Conservation (phyloP, 37 sponge, comb jelly and placozoan genomes). For the Ephydatia muelleri region DNA sequence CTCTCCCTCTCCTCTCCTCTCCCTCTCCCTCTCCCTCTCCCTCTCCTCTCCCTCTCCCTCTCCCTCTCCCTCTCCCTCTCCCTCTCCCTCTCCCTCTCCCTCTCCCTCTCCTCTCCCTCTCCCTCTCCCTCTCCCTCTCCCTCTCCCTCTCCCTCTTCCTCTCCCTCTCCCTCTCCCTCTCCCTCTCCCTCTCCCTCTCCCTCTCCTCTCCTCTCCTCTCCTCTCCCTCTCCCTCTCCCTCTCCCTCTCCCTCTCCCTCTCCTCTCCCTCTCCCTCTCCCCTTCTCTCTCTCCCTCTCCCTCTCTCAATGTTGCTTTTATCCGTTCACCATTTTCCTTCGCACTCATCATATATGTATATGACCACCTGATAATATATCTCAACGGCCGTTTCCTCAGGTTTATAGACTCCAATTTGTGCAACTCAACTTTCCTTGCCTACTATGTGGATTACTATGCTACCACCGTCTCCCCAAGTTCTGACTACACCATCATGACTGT, state of each 20-base stretch:
- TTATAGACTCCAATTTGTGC: background rate
- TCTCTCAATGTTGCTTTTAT: background rate
- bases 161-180: no score
- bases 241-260: background rate
- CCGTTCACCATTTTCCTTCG: background rate
- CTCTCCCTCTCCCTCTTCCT: no score
- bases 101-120: background rate
- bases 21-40: no score
- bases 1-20: no score
- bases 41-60: background rate
- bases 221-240: no score
- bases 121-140: no score
- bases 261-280: background rate
- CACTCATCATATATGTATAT: no score
- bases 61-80: background rate
- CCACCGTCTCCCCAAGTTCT: background rate
- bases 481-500: constrained; percentile 18
- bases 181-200: no score
- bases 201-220: no score
- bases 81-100: background rate
- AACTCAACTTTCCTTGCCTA: constrained; percentile 2
- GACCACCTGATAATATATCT: no score
- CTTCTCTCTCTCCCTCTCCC: no score
- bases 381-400: background rate
- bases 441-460: constrained; percentile 15